Conservation (phyloP, 2,113 vertebrate genomes). For the Lophius piscatorius region DNA sequence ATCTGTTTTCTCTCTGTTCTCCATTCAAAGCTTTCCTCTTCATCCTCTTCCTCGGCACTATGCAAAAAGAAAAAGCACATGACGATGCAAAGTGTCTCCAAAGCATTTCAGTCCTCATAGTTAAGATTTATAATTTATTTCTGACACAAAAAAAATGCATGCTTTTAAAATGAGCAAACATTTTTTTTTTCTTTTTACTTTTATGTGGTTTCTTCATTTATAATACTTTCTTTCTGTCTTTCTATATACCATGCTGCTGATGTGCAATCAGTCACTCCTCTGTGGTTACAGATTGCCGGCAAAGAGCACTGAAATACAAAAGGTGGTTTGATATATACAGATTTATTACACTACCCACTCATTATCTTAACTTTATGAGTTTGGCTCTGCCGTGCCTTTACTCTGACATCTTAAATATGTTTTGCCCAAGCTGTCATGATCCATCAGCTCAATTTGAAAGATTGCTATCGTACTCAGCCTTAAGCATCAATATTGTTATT, state of each 20-base stretch:
- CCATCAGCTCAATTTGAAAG: constrained; percentile 80
- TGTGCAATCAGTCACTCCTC: constrained; percentile 14
- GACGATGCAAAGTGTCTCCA: neutral
- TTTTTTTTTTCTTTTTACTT: neutral
- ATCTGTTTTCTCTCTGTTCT: constrained; percentile 1
- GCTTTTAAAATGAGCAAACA: constrained; percentile 10
- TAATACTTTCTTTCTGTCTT: neutral
- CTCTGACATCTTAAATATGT: constrained; percentile 66
- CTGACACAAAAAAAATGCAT: neutral
- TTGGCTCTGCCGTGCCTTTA: constrained; percentile 52
- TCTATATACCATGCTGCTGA: neutral
- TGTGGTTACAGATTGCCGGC: constrained; percentile 21
- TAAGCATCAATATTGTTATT: constrained; percentile 72
- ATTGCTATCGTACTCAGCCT: constrained; percentile 68
- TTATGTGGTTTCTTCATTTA: constrained; percentile 17
- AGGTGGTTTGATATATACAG: constrained; percentile 74
- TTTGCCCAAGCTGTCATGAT: constrained; percentile 69
- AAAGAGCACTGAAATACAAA: constrained; percentile 46
- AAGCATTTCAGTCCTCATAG: too few relatives aligned
- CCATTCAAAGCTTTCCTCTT: neutral
- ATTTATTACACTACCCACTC: constrained; percentile 74
- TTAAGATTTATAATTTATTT: too few relatives aligned
- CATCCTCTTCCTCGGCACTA: neutral
- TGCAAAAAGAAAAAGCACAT: constrained; percentile 2
- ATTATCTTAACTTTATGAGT: constrained; percentile 76